phyloP scores from a whole-genome alignment of 2,797 vertebrate genomes.

The Macrochelys suwanniensis region DNA sequence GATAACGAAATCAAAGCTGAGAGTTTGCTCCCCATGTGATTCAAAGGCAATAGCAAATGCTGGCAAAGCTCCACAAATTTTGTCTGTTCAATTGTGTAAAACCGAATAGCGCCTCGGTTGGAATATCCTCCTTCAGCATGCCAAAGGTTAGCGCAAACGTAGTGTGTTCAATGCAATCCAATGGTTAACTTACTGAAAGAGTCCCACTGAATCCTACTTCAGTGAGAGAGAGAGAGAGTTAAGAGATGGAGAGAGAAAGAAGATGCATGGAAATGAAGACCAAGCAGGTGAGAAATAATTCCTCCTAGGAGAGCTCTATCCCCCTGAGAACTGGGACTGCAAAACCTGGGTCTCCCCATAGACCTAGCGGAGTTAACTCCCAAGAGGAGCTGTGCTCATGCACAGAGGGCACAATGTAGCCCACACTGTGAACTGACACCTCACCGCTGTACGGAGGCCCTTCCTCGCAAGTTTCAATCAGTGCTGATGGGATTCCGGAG shows the following conservation, averaged over 20 bases:
- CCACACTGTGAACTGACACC: fast-evolving
- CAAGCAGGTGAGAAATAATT: slow-evolving; percentile 58
- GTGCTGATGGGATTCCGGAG: neutral
- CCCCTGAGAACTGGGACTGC: neutral
- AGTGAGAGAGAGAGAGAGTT: slow-evolving; percentile 73
- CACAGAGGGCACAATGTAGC: fast-evolving
- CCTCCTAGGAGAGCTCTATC: slow-evolving; percentile 74
- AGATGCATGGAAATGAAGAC: slow-evolving; percentile 77
- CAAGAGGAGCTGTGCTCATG: neutral
- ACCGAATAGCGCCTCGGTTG: neutral
- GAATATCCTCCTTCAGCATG: slow-evolving; percentile 44
- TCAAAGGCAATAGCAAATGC: slow-evolving; percentile 52
- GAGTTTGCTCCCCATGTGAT: neutral
- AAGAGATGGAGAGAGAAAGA: slow-evolving; percentile 73
- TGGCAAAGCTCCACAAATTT: slow-evolving; percentile 52
- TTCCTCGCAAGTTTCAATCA: neutral
- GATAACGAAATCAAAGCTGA: slow-evolving; percentile 29
- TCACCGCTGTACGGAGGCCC: fast-evolving
- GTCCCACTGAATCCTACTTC: slow-evolving; percentile 77
- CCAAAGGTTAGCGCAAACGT: slow-evolving; percentile 73
- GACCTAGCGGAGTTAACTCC: neutral
- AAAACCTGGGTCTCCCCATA: neutral
- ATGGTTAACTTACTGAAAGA: slow-evolving; percentile 63
- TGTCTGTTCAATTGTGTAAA: neutral
- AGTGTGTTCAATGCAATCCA: slow-evolving; percentile 71